Evolutionary conservation across 2,113 vertebrate species (phyloP).

Genomic region (Excalfactoria chinensis): DNA sequence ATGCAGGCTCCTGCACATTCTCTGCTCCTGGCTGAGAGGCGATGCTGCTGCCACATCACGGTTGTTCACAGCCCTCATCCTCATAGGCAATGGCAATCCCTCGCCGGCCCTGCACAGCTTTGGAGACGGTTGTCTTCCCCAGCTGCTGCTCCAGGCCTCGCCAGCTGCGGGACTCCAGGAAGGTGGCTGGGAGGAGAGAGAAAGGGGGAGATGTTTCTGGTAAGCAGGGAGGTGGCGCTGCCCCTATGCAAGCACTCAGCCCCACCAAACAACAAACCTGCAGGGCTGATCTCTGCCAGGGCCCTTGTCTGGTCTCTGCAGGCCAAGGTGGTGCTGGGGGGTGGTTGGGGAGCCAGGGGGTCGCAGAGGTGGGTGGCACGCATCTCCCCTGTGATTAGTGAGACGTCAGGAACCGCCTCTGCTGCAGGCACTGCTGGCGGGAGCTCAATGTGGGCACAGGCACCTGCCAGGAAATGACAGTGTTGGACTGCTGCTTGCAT

Average conservation of each 20-base stretch:
- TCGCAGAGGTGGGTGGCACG: constrained; percentile 52
- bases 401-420: constrained; percentile 79
- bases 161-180: constrained; percentile 91
- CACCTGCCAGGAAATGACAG: constrained; percentile 73
- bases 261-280: constrained; percentile 77
- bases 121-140: constrained; percentile 85
- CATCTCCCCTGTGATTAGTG: constrained; percentile 90
- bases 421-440: constrained; percentile 65
- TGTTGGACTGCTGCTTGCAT: rapidly evolving
- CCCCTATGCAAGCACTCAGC: not conserved
- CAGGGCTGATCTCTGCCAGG: constrained; percentile 83
- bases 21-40: not conserved
- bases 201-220: not conserved
- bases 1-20: rapidly evolving
- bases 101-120: constrained; percentile 86
- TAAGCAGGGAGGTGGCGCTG: not conserved
- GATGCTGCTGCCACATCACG: rapidly evolving
- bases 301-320: constrained; percentile 79
- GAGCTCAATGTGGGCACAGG: constrained; percentile 81
- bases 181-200: constrained; percentile 81
- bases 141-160: constrained; percentile 88
- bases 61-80: constrained; percentile 79
- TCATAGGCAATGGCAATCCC: constrained; percentile 97
- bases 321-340: constrained; percentile 71
- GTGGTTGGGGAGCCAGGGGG: not conserved